Percentiles rank a stretch among this genome's conserved stretches.
Conservation (phyloP, 2,113 vertebrate genomes). For the Eulacestoma nigropectus region DNA sequence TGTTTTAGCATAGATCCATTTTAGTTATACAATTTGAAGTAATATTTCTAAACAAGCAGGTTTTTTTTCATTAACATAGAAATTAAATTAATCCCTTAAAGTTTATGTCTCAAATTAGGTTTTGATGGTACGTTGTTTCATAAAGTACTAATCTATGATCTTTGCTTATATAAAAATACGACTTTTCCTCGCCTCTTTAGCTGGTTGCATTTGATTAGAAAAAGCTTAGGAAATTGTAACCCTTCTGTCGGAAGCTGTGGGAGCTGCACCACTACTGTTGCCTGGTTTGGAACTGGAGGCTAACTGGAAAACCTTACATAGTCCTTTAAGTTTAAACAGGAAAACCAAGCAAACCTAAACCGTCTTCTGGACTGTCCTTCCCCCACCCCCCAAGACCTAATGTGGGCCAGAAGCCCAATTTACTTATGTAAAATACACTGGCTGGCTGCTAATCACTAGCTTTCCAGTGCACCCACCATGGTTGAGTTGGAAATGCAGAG, state of each 20-base stretch:
- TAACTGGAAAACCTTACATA: neutral
- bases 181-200: neutral
- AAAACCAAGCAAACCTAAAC: neutral
- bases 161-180: neutral
- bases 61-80: neutral
- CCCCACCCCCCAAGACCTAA: neutral
- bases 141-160: neutral
- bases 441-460: neutral
- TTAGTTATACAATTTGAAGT: neutral
- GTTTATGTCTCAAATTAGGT: neutral
- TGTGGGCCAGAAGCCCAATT: neutral
- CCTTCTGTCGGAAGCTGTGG: neutral
- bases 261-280: neutral
- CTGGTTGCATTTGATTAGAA: neutral
- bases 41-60: neutral
- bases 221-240: neutral
- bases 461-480: constrained; percentile 89
- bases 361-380: neutral
- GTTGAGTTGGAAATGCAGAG: constrained; percentile 67
- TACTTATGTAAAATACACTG: neutral
- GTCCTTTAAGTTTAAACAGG: neutral
- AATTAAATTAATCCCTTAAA: neutral
- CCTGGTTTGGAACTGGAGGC: neutral
- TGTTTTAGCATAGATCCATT: neutral
- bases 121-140: neutral